phyloP scores from a whole-genome alignment of 2,888 invertebrate species.

The Drepanosiphum platanoidis region DNA sequence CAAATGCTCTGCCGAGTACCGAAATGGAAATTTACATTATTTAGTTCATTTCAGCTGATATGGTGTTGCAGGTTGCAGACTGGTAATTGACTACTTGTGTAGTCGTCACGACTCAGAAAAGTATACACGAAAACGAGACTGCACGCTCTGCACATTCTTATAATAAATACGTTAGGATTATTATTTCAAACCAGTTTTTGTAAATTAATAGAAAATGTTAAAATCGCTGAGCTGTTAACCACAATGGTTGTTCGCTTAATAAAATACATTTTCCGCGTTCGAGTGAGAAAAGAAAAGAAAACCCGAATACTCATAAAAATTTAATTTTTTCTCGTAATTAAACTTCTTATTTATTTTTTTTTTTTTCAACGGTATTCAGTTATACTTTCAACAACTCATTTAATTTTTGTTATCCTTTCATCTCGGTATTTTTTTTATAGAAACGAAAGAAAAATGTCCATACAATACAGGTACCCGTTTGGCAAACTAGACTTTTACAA shows the following conservation, averaged over 20 bases:
- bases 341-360: background rate
- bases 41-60: background rate
- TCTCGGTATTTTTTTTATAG: background rate
- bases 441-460: background rate
- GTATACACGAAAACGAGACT: background rate
- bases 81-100: background rate
- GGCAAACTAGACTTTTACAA: background rate
- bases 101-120: background rate
- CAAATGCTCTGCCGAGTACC: background rate
- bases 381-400: background rate
- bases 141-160: background rate
- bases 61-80: background rate
- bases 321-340: background rate
- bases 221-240: background rate
- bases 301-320: background rate
- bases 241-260: background rate
- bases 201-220: background rate
- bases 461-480: background rate
- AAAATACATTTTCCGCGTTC: background rate
- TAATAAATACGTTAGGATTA: background rate
- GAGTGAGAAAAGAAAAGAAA: background rate
- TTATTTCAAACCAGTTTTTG: background rate
- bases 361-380: background rate
- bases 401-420: background rate
- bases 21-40: background rate